Evolutionary conservation across 2,888 invertebrate species (phyloP), one percentile per base, ranked within the genome.

Genomic region (Acanthosepion esculentum): DNA sequence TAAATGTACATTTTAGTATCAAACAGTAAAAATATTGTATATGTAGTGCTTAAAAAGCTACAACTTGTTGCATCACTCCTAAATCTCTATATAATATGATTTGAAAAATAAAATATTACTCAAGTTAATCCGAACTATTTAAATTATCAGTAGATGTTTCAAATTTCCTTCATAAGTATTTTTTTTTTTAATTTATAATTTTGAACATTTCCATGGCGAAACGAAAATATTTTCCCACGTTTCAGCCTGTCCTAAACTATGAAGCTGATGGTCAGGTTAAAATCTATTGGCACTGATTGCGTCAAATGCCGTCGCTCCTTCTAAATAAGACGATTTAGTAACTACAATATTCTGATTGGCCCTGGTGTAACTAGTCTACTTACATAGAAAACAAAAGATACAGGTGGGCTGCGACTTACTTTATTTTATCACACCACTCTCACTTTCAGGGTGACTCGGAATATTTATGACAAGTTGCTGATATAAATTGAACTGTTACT

Each of bases 401-500:
- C 53, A 93, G 29, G 53, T 26, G n/a, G 53, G 48, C 93, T 93
- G 48, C 29, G 50, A 48, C 50, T 18, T n/a, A 33, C 53, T 29
- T 50, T 93, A n/a, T 48, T 93, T 93, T 93, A 48, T 93, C 53
- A n/a, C n/a, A 18, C n/a, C 48, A 50, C 23, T 48, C 7, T 93
- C 23, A 29, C 93, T 50, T 33, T 29, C 53, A 93, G 23, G 53
- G 18, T 50, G 93, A 93, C n/a, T 29, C 7, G 10, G n/a, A 29
- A 93, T 93, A 93, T 93, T 93, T 93, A 93, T 93, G 48, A 50
- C n/a, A 53, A 15, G 1, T 53, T 92, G 6, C 23, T n/a, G 93
- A 29, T 93, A 93, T 93, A 93, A 93, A 93, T 93, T 93, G 53
- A 93, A 53, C 48, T 93, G 93, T 48, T 93, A 50, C 93, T 93